Conservation (phyloP, 2,888 invertebrate species). For the Apamea epomidion region DNA sequence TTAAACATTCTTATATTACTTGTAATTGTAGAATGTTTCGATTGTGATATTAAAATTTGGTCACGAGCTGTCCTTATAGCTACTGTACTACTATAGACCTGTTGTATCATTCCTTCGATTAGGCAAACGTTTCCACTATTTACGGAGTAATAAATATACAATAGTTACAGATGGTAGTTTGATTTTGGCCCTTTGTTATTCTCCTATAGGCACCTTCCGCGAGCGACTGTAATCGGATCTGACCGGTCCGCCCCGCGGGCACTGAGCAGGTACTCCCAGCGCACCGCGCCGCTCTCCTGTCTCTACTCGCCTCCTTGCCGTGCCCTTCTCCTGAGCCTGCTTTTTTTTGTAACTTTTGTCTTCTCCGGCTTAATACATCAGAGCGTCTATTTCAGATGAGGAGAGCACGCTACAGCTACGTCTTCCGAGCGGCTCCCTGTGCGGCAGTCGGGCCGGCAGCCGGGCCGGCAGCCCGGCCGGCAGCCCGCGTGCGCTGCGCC, state of each 20-base stretch:
- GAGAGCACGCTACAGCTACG: slow-evolving; percentile 80
- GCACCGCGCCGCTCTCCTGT: slow-evolving; percentile 39
- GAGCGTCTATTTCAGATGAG: slow-evolving; percentile 82
- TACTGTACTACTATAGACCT: slow-evolving; percentile 37
- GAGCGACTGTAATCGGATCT: slow-evolving; percentile 47
- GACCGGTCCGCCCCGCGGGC: slow-evolving; percentile 13
- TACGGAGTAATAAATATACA: slow-evolving; percentile 77
- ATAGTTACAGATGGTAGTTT: slow-evolving; percentile 78
- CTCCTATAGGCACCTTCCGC: slow-evolving; percentile 53
- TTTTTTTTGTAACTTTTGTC: slow-evolving; percentile 20
- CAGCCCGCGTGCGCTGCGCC: slow-evolving; percentile 75
- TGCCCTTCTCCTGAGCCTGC: slow-evolving; percentile 42
- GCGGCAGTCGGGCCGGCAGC: slow-evolving; percentile 73
- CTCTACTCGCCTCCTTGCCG: slow-evolving; percentile 41
- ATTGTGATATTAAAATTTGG: slow-evolving; percentile 66
- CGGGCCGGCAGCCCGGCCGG: slow-evolving; percentile 74
- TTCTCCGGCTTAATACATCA: slow-evolving; percentile 63
- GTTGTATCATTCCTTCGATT: slow-evolving; percentile 62
- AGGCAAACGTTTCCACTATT: slow-evolving; percentile 57
- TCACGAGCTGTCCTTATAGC: slow-evolving; percentile 40
- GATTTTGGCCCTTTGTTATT: slow-evolving; percentile 74
- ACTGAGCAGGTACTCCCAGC: slow-evolving; percentile 48
- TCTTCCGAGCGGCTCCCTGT: slow-evolving; percentile 62
- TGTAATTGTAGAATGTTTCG: slow-evolving; percentile 46
- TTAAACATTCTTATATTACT: slow-evolving; percentile 40